phyloP scores from a whole-genome alignment of 2,888 invertebrate genomes.

The Thymelicus acteon region DNA sequence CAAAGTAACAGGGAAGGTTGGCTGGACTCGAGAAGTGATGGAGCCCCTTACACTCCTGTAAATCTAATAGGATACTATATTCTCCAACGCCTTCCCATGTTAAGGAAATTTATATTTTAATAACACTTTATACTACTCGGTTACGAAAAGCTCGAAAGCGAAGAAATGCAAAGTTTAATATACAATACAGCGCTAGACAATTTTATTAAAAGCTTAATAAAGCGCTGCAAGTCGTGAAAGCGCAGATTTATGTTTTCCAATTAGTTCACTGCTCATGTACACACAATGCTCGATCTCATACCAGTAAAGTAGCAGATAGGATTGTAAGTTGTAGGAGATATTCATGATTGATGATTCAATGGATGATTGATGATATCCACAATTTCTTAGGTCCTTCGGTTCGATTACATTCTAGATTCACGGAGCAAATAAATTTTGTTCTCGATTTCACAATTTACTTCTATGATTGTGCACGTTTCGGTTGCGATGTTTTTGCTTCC shows the following conservation, averaged over 20 bases:
- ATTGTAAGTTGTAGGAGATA: neutral
- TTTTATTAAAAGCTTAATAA: conserved; percentile 36
- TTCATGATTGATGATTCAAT: neutral
- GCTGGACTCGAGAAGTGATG: too few species aligned
- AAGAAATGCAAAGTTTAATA: neutral
- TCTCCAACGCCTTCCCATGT: too few species aligned
- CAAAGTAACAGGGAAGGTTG: too few species aligned
- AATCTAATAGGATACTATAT: too few species aligned
- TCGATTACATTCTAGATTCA: neutral
- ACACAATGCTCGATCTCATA: neutral
- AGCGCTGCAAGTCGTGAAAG: conserved; percentile 24
- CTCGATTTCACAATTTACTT: too few species aligned
- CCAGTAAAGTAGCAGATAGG: neutral
- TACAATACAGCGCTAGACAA: conserved; percentile 31
- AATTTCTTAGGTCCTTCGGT: neutral
- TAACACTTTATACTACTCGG: conserved; percentile 4
- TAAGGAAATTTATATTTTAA: neutral
- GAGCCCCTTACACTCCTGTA: too few species aligned
- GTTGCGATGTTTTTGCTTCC: too few species aligned
- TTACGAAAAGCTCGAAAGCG: neutral
- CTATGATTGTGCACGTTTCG: too few species aligned
- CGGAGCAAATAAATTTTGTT: neutral
- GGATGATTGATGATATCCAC: neutral
- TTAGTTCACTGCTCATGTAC: conserved; percentile 7
- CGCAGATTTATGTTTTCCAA: conserved; percentile 29